A percentile compares a stretch with the other conserved stretches of the same genome.
phyloP scores from a whole-genome alignment of 1,140 invertebrate genomes.

The Pseudomyrmex flavicornis region DNA sequence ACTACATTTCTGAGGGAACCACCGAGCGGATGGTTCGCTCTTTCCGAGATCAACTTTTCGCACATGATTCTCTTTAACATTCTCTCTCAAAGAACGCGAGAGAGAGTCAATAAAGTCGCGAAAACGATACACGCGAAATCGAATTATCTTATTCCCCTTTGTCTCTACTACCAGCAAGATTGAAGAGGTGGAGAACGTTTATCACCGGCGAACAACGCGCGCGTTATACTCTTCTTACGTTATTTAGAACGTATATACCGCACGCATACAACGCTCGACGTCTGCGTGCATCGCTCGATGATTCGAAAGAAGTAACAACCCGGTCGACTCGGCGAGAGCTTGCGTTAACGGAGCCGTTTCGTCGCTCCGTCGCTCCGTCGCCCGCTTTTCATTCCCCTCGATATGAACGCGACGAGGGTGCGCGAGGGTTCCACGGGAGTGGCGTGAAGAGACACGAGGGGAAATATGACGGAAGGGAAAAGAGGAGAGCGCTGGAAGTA shows the following conservation, averaged over 20 bases:
- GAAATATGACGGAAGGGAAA: neutral
- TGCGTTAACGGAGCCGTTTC: constrained; percentile 15
- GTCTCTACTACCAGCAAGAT: constrained; percentile 30
- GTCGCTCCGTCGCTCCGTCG: constrained; percentile 9
- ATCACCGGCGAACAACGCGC: neutral
- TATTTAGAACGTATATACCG: constrained; percentile 43
- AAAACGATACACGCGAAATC: constrained; percentile 21
- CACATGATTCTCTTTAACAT: neutral
- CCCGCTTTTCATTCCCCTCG: neutral
- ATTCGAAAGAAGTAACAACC: constrained; percentile 28
- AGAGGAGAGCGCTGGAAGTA: neutral
- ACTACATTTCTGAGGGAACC: neutral
- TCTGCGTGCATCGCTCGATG: constrained; percentile 33
- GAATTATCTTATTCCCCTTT: neutral
- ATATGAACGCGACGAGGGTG: constrained; percentile 32
- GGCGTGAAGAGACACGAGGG: neutral
- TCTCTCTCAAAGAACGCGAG: neutral
- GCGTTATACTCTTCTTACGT: constrained; percentile 9
- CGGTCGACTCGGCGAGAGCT: neutral
- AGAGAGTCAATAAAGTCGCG: constrained; percentile 28
- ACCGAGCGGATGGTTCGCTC: neutral
- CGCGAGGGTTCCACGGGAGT: constrained; percentile 33
- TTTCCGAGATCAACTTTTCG: neutral
- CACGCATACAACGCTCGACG: neutral
- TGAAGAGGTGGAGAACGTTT: neutral